Conservation (phyloP, 2,113 vertebrate genomes). For the Ranitomeya variabilis region DNA sequence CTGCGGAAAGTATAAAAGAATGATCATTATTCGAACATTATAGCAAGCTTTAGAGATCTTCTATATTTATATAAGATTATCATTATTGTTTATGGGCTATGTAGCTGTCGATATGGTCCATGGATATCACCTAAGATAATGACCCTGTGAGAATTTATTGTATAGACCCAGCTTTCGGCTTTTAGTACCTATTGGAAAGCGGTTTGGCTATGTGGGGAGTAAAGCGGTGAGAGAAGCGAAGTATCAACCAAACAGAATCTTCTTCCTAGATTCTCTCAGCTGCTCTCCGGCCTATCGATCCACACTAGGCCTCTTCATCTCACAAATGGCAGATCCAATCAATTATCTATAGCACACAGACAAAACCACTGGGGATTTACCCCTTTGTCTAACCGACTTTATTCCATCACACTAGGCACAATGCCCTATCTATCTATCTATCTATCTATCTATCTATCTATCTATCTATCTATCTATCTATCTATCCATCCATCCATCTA, state of each 20-base stretch:
- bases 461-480: constrained; percentile 44
- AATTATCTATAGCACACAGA: constrained; percentile 69
- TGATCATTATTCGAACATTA: too few species aligned
- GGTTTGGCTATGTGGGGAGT: neutral
- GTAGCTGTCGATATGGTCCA: neutral
- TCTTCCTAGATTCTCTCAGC: constrained; percentile 32
- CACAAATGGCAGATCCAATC: constrained; percentile 70
- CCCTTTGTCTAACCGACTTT: neutral
- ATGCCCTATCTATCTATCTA: constrained; percentile 34
- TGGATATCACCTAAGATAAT: neutral
- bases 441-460: constrained; percentile 42
- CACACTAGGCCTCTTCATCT: constrained; percentile 68
- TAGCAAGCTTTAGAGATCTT: too few species aligned
- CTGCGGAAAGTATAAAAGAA: too few species aligned
- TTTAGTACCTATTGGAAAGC: neutral
- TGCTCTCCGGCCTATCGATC: constrained; percentile 66
- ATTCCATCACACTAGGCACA: neutral
- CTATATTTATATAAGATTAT: neutral
- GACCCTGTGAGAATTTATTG: neutral
- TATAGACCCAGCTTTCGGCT: neutral
- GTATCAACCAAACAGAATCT: neutral
- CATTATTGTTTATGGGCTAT: neutral
- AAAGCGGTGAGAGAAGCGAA: neutral
- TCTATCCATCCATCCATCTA: constrained; percentile 31
- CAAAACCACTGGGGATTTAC: constrained; percentile 28